Conservation (phyloP, 2,888 invertebrate species). For the Exocentrus adspersus region DNA sequence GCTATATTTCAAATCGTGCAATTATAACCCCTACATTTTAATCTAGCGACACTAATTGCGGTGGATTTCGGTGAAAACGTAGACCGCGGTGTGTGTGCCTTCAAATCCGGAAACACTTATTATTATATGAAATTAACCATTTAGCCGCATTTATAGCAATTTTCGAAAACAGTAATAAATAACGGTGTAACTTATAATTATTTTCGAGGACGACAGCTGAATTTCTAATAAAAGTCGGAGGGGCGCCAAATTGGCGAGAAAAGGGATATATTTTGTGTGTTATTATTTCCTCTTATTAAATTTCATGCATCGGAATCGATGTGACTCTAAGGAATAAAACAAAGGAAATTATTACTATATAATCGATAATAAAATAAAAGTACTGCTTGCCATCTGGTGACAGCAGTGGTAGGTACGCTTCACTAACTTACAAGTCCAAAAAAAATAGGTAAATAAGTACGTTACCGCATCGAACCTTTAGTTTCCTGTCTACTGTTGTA, state of each 20-base stretch:
- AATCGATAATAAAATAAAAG: background rate
- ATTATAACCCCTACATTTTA: background rate
- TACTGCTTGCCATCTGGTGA: background rate
- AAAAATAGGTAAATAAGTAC: no score
- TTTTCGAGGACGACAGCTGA: constrained; percentile 43
- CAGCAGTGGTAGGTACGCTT: background rate
- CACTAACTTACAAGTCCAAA: no score
- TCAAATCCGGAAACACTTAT: constrained; percentile 40
- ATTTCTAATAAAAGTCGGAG: constrained; percentile 38
- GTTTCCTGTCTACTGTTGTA: no score
- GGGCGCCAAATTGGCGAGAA: constrained; percentile 28
- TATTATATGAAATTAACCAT: constrained; percentile 39
- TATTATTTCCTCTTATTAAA: constrained; percentile 37
- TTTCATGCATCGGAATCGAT: constrained; percentile 13
- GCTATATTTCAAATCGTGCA: background rate
- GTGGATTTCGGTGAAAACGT: constrained; percentile 15
- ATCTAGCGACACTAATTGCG: constrained; percentile 27
- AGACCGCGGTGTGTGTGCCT: constrained; percentile 8
- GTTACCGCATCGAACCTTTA: no score
- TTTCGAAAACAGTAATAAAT: constrained; percentile 46
- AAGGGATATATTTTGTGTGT: constrained; percentile 36
- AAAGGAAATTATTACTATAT: constrained; percentile 3
- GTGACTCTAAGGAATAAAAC: background rate
- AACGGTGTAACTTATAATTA: constrained; percentile 43
- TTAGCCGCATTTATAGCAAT: constrained; percentile 42